Evolutionary conservation across 2,888 invertebrate genomes (phyloP).

Genomic region (Thymelicus sylvestris): DNA sequence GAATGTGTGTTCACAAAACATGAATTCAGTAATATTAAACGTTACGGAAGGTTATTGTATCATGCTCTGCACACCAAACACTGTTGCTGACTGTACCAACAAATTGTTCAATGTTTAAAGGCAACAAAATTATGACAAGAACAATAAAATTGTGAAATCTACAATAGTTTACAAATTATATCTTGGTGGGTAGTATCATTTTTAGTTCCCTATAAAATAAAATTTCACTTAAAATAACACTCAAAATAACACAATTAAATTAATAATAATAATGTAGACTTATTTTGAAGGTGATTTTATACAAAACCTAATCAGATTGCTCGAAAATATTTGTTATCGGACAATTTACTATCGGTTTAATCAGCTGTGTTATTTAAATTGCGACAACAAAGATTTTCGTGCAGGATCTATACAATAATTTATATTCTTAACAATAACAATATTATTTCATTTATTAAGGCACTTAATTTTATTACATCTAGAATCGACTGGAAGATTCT

Average conservation of each 20-base stretch:
- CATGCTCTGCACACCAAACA: too few relatives aligned
- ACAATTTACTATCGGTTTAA: too few relatives aligned
- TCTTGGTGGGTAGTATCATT: constrained; percentile 42
- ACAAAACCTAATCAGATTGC: constrained; percentile 44
- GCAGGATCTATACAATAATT: constrained; percentile 47
- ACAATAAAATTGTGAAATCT: constrained; percentile 3
- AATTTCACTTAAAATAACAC: constrained; percentile 29
- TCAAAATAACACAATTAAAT: constrained; percentile 33
- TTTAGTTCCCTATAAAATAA: constrained; percentile 31
- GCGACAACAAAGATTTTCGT: not conserved
- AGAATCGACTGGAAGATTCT: constrained; percentile 80
- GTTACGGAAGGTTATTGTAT: too few relatives aligned
- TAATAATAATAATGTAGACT: constrained; percentile 20
- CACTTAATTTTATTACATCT: constrained; percentile 49
- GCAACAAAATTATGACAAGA: not conserved
- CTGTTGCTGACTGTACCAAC: too few relatives aligned
- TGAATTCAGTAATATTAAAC: too few relatives aligned
- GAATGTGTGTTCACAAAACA: too few relatives aligned
- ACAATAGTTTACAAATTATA: constrained; percentile 29
- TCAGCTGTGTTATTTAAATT: too few relatives aligned
- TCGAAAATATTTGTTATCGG: not conserved
- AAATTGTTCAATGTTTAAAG: not conserved
- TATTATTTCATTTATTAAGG: constrained; percentile 47
- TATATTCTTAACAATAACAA: constrained; percentile 46
- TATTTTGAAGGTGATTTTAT: constrained; percentile 29